Evolutionary conservation across 1,140 invertebrate genomes (phyloP), one percentile per base, ranked within the genome.

Genomic region (Rhizoglyphus robini): DNA sequence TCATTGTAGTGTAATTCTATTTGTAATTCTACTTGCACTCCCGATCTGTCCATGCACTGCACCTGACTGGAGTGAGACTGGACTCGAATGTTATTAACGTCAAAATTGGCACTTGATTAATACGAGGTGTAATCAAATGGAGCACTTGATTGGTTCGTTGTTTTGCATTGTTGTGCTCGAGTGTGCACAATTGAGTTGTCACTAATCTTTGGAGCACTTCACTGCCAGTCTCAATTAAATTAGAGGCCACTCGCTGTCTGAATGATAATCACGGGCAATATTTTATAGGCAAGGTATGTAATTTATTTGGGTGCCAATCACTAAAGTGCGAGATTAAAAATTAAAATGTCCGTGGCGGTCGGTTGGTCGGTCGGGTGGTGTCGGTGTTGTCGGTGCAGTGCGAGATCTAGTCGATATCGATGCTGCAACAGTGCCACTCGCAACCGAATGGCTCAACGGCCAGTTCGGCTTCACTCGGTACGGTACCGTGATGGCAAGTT

Each of bases 261-360:
- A 54, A 54, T 54, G 8, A 23, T 54, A 54, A 54, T 54, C 51
- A 20, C 8, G 51, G 20, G 8, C 31, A 54, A 54, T 54, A 54
- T 54, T 32, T 54, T 32, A 54, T 32, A 54, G 51, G 31, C 15
- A 32, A 11, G 20, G 15, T 8, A 15, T 25, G 8, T 54, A 5
- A 54, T 8, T 8, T 20, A 54, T 54, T 54, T 20, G n/a, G n/a
- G 8, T 54, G 51, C 51, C 51, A 54, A 54, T 54, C 51, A 54
- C 8, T 23, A 8, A 20, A 8, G 51, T 54, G 51, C 8, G 8
- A 54, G 51, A 54, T 54, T 54, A 54, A 54, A 54, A 54, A 54
- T 54, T 54, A 54, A 54, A 54, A 54, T 54, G 51, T 54, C 8
- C 23, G 41, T 46, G n/a, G n/a, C n/a, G n/a, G n/a, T n/a, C n/a